Evolutionary conservation across 2,888 invertebrate genomes (phyloP).

Genomic region (Nomada goodeniana): DNA sequence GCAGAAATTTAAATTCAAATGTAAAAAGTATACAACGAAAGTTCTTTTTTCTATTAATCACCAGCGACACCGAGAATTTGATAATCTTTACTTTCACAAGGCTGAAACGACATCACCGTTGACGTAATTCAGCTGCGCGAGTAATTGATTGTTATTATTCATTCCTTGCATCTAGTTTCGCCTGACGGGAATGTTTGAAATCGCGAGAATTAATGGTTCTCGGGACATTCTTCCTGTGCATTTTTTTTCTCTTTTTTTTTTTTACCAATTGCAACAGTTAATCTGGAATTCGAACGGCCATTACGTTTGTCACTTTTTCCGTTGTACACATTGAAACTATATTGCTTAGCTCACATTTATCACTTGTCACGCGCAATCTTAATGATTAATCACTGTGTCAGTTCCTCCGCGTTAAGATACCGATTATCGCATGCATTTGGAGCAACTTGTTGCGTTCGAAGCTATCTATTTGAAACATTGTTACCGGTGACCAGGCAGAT

Average conservation of each 20-base stretch:
- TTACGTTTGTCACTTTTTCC: slow-evolving; percentile 64
- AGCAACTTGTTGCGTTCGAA: slow-evolving; percentile 71
- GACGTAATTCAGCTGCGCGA: not conserved
- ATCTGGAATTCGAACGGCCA: slow-evolving; percentile 14
- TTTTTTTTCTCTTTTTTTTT: not conserved
- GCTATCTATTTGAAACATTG: slow-evolving; percentile 76
- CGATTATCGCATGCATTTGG: slow-evolving; percentile 73
- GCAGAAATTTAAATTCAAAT: too few species aligned
- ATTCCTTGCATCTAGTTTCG: too few species aligned
- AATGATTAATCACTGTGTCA: slow-evolving; percentile 73
- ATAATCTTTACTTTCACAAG: not conserved
- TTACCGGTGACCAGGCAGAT: slow-evolving; percentile 49
- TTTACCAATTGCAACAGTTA: not conserved
- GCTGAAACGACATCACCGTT: not conserved
- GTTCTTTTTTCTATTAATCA: too few species aligned
- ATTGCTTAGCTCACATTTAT: slow-evolving; percentile 39
- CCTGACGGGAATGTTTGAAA: not conserved
- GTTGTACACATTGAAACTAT: slow-evolving; percentile 53
- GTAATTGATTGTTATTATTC: not conserved
- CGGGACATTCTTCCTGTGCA: too few species aligned
- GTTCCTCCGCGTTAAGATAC: slow-evolving; percentile 71
- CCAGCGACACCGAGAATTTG: too few species aligned
- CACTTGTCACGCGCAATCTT: slow-evolving; percentile 64
- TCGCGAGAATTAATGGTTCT: slow-evolving; percentile 3
- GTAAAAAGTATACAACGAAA: too few species aligned